Evolutionary conservation across 2,113 vertebrate species (phyloP).

Genomic region (Zootoca vivipara): DNA sequence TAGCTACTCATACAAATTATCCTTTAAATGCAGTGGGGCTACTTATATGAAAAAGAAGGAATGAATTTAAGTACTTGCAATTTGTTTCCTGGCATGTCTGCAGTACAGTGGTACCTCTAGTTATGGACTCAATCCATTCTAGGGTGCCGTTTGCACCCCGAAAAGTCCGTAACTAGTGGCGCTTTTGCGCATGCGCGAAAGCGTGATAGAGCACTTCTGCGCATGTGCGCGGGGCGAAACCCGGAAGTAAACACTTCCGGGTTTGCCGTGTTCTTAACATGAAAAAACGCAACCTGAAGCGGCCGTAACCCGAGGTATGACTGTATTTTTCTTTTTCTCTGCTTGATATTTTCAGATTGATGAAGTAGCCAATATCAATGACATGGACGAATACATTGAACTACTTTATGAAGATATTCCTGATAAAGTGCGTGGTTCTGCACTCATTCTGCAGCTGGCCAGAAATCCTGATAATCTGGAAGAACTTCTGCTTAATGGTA

Average conservation of each 20-base stretch:
- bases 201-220: too few relatives aligned
- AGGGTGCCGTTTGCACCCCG: too few relatives aligned
- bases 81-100: background rate
- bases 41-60: background rate
- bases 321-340: background rate
- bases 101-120: background rate
- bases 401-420: conserved; percentile 91
- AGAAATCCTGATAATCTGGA: conserved; percentile 92
- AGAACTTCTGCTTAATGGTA: conserved; percentile 90
- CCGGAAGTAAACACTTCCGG: too few relatives aligned
- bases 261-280: too few relatives aligned
- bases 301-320: too few relatives aligned
- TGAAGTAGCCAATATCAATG: conserved; percentile 90
- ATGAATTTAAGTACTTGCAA: background rate
- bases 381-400: conserved; percentile 91
- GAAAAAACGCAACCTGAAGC: too few relatives aligned
- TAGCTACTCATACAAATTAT: background rate
- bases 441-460: conserved; percentile 90
- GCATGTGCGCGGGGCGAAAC: too few relatives aligned
- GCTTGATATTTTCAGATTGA: conserved; percentile 81
- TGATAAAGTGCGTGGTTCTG: conserved; percentile 90
- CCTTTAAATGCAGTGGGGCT: accelerated
- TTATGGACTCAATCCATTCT: too few relatives aligned
- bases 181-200: too few relatives aligned
- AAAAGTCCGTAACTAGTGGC: too few relatives aligned